Conservation (phyloP, 2,113 vertebrate genomes). For the Sapayoa aenigma region DNA sequence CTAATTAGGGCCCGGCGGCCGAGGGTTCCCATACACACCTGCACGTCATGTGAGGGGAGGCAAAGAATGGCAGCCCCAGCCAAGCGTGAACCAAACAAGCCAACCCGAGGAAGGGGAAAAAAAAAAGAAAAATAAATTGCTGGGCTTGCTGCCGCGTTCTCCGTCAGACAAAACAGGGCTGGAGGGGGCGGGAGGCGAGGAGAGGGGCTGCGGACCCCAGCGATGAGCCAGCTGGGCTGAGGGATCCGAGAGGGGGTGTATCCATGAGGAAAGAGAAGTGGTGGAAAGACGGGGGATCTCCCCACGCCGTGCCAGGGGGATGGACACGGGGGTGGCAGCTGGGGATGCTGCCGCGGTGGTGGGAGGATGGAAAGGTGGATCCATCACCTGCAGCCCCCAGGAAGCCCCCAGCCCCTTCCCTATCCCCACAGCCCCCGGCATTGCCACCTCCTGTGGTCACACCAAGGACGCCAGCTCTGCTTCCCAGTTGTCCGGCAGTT, state of each 20-base stretch:
- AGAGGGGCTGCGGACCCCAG: neutral
- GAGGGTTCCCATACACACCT: conserved; percentile 71
- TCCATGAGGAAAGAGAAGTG: neutral
- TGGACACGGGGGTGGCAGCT: too few species aligned
- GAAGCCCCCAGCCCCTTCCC: neutral
- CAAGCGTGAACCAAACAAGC: conserved; percentile 52
- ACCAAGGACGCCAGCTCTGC: neutral
- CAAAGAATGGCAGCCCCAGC: conserved; percentile 33
- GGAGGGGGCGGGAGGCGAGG: neutral
- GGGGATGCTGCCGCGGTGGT: too few species aligned
- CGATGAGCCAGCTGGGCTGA: neutral
- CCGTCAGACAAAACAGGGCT: neutral
- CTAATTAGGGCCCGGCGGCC: conserved; percentile 72
- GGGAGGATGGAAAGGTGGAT: neutral
- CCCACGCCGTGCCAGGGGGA: rapidly evolving
- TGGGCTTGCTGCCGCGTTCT: neutral
- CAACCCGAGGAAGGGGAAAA: neutral
- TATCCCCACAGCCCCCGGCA: neutral
- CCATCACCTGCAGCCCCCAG: neutral
- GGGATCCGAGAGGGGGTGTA: neutral
- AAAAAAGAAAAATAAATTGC: neutral
- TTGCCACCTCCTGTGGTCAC: neutral
- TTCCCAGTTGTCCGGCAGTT: neutral
- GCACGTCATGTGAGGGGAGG: conserved; percentile 61
- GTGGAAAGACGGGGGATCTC: neutral